Conservation (phyloP, 1,140 invertebrate genomes). For the Araneus ventricosus region DNA sequence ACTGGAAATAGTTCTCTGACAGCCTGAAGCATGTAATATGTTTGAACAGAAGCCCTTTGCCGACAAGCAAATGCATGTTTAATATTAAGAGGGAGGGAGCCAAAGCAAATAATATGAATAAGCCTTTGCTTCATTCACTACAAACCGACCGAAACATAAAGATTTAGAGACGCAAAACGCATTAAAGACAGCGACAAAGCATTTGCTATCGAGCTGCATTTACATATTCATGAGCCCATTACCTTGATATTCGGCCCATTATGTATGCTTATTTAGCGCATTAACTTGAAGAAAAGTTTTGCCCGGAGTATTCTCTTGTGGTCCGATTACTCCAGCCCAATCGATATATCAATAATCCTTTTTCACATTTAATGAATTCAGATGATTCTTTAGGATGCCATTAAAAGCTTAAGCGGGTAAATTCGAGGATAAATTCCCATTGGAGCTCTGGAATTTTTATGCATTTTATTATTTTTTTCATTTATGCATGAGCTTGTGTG, state of each 20-base stretch:
- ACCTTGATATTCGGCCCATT: slow-evolving; percentile 42
- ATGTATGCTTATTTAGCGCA: slow-evolving; percentile 60
- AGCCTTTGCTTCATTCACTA: background rate
- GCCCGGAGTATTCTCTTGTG: background rate
- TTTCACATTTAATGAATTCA: slow-evolving; percentile 61
- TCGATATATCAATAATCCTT: slow-evolving; percentile 51
- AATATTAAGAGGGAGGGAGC: background rate
- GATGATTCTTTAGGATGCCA: slow-evolving; percentile 13
- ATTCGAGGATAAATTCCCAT: background rate
- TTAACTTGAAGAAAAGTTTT: slow-evolving; percentile 1
- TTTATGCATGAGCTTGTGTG: background rate
- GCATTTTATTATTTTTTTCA: background rate
- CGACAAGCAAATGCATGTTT: background rate
- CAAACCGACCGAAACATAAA: background rate
- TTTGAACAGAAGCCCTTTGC: background rate
- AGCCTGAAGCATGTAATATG: background rate
- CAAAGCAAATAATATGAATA: background rate
- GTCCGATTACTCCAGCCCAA: background rate
- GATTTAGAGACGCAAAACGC: background rate
- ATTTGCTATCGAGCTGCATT: background rate
- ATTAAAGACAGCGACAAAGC: slow-evolving; percentile 23
- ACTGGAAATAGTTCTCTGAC: background rate
- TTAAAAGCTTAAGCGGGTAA: slow-evolving; percentile 12
- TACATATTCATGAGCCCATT: slow-evolving; percentile 49
- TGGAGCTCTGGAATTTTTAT: background rate